Base-by-base conservation (phyloP, 2,888 invertebrate species). In the Diloba caeruleocephala region DNA sequence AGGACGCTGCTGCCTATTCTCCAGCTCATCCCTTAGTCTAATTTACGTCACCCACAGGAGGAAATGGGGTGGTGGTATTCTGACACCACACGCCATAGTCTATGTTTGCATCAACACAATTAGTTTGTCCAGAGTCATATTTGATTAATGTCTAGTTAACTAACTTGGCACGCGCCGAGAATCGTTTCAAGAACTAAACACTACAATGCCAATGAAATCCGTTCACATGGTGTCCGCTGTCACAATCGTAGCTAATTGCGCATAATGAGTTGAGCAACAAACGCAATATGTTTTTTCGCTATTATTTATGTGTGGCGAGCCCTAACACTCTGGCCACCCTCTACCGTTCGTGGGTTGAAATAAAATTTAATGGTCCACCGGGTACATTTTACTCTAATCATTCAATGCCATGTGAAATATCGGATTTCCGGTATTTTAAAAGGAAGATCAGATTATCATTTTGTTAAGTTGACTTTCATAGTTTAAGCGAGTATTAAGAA, bases 171-270 rank as follows among this genome's bases (percentile, higher is more conserved):
- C 84, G 82, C 79, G 82, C 68, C 69, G 50, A 53, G 60, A 70
- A 64, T 37, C 19, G 58, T 70, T 57, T 59, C 59, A 74, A 49
- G 38, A 50, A 49, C 59, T 52, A 23, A 53, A 61, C 72, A 69
- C 53, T 42, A 70, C 79, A 80, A 71, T 78, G 54, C 60, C 70
- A 85, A 80, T 72, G 66, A 81, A 90, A 88, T 88, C 90, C 85
- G 90, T 91, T 92, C 92, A 88, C 91, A 92, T 87, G 81, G 76
- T 71, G 79, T 80, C 71, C 71, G 71, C 80, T 88, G 90, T 89
- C 91, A 92, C 93, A 93, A 92, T 92, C 87, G 90, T 84, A 85
- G 86, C 92, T 93, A 92, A 93, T 93, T 93, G 92, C 92, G 91
- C 92, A 92, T 93, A 93, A 93, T 93, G 92, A 92, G 92, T 75